Base-by-base conservation (phyloP, 2,888 invertebrate genomes). In the Fissipunctia ypsillon region DNA sequence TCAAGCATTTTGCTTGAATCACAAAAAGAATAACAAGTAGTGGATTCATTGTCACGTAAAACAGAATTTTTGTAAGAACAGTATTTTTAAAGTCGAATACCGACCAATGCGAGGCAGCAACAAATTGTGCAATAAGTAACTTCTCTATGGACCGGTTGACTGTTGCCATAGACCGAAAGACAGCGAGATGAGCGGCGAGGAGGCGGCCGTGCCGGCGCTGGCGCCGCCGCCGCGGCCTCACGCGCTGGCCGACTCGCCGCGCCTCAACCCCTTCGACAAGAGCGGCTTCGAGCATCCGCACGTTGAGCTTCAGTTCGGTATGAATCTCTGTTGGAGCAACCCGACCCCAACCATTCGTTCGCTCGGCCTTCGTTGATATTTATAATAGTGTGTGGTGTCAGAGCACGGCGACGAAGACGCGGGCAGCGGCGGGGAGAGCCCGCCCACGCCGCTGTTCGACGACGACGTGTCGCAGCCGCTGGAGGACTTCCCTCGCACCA, bases 361-460 rank as follows among this genome's bases (percentile, higher is more conserved):
- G 19, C 7, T 28, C 19, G 14, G 4, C n/a, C 38, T 14, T 41
- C 31, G 4, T 14, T n/a, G 14, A 52, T 38, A n/a, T 22, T 67
- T 7, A 52, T 2, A 35, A 22, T 56, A 19, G 19, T 22, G 69
- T 72, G 14, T 66, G 38, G 57, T 76, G 45, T 50, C 74, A 83
- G 89, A 90, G 65, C 90, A 87, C 12, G 69, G 74, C 43, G 88
- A 87, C 14, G 86, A 77, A 9, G 90, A 86, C 52, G 83, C 83
- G 28, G 92, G 88, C 22, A 91, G 92, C 70, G 95, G 94, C 68
- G 94, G 91, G 16, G 98, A 98, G 92, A 98, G 98, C 3, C 99
- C 99, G 48, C 98, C 98, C n/a, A 99, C 99, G 19, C 99, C 99
- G 19, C 96, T 99, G 41, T 99, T 98, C 93, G 99, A 99, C 92